Evolutionary conservation across 1,140 invertebrate species (phyloP).

Genomic region (Saccostrea glomerata): DNA sequence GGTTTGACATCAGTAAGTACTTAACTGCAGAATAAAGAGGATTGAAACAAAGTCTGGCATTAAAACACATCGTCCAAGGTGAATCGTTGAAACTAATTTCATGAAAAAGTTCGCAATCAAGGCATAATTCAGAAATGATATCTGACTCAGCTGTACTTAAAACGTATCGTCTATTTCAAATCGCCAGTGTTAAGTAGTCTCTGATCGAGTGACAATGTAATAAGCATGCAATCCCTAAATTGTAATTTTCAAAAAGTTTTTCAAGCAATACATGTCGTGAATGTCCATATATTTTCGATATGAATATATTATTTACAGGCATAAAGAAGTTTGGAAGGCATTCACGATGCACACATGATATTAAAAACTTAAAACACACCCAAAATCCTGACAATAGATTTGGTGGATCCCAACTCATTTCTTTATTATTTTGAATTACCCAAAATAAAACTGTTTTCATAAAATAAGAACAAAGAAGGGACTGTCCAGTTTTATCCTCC

Average conservation of each 20-base stretch:
- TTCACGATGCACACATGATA: background rate
- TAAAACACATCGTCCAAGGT: background rate
- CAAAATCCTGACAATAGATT: background rate
- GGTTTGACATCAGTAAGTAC: too few species aligned
- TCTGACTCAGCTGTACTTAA: background rate
- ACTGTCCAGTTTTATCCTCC: background rate
- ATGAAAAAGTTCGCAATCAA: background rate
- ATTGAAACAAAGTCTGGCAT: too few species aligned
- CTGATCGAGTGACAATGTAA: background rate
- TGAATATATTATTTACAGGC: background rate
- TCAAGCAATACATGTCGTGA: background rate
- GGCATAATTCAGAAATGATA: background rate
- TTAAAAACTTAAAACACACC: background rate
- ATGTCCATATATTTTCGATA: background rate
- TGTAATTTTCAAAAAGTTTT: background rate
- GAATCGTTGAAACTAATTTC: background rate
- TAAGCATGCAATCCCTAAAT: background rate
- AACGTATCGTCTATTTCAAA: background rate
- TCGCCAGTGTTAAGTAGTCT: background rate
- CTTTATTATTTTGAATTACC: background rate
- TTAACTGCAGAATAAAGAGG: too few species aligned
- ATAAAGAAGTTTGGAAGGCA: background rate
- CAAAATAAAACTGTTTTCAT: slow-evolving; percentile 40
- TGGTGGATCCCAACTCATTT: background rate
- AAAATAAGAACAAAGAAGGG: slow-evolving; percentile 39